Evolutionary conservation across 2,113 vertebrate genomes (phyloP).

Genomic region (mouse (Mus musculus)): GRCm39 chr3:85611501-85612000

Average conservation of each 20-base stretch:
- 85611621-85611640: constrained; percentile 22
- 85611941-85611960: neutral
- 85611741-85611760: neutral
- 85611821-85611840: neutral
- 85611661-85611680: neutral
- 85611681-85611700: neutral
- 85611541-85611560: neutral
- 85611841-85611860: neutral
- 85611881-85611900: neutral
- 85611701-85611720: neutral
- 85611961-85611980: neutral
- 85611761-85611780: neutral
- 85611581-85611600: neutral
- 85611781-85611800: neutral
- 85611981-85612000: neutral
- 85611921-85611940: neutral
- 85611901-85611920: neutral
- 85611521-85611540: too few species aligned
- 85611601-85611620: neutral
- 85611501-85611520: neutral
- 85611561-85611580: neutral
- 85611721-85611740: neutral
- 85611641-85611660: neutral
- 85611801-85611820: neutral
- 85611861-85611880: neutral